Base-by-base conservation (phyloP, 2,797 vertebrate genomes). In the Balearica regulorum region DNA sequence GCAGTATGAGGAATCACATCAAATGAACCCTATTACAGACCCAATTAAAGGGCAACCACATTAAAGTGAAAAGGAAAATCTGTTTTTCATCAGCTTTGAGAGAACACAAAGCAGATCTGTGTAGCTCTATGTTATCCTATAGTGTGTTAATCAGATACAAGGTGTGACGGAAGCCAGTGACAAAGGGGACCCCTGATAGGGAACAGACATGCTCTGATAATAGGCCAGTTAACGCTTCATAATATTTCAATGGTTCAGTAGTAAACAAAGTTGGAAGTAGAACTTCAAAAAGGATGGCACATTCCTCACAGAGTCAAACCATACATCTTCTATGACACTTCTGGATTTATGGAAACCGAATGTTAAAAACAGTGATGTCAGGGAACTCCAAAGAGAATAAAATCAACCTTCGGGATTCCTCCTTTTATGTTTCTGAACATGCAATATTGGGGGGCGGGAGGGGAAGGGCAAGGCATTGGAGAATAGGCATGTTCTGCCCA, bases 11-110 rank as follows among this genome's bases (percentile, higher is more conserved):
- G 94, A 97, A 90, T 97, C 87, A 6, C 94, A 96, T 97, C 96
- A 97, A 98, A 98, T 99, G 98, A 98, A 98, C 98, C 97, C 98
- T 98, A 98, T 98, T 98, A 98, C 97, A 97, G 96, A 97, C 97
- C 97, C 97, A 98, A 98, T 99, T 98, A 98, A 97, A 97, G 96
- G 88, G 93, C 92, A 98, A 95, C 98, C 98, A 98, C 98, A 98
- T 99, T 98, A 99, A 99, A 99, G 98, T 90, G 94, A 75, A 96
- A 94, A 95, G 64, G 93, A 96, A 98, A 97, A 97, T 98, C 99
- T 99, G 99, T 97, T 98, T 98, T 98, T 97, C 96, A 98, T 99
- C 99, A 97, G 96, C 96, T 90, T 89, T 91, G 96, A 96, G 95
- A 87, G 97, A 98, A 98, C 98, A 98, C 97, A 98, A 98, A 98